These are phyloP conservation scores for Chlamydotis undulata DNA, from an alignment of 2,113 vertebrate genomes.

Conservation along the genomic window DNA sequence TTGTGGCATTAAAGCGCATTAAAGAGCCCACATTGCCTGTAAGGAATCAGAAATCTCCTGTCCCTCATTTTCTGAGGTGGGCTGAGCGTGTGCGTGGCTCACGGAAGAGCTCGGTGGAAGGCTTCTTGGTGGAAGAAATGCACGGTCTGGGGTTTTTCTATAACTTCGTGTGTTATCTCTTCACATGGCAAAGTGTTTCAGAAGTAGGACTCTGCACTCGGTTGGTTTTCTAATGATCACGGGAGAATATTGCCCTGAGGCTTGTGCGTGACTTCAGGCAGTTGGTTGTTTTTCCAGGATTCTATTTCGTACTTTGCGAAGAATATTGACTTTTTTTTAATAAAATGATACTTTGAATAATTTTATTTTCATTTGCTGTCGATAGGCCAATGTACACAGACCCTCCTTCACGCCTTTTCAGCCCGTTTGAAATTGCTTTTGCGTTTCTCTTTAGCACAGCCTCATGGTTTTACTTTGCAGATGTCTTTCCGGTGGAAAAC, in stretches of 20 bases:
- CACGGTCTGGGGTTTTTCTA: not conserved
- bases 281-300: not conserved
- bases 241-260: too few species aligned
- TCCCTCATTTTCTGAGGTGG: not conserved
- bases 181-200: too few species aligned
- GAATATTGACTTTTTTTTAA: not conserved
- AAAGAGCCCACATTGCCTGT: not conserved
- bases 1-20: not conserved
- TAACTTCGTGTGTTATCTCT: rapidly evolving
- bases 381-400: not conserved
- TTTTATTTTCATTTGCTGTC: not conserved
- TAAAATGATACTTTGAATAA: not conserved
- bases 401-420: not conserved
- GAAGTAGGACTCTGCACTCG: not conserved
- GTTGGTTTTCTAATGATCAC: not conserved
- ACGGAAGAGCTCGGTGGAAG: not conserved
- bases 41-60: not conserved
- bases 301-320: not conserved
- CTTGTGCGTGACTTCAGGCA: not conserved
- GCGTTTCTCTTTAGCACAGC: not conserved
- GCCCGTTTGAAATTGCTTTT: not conserved
- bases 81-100: too few species aligned
- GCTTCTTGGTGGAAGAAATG: not conserved
- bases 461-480: not conserved
- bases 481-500: not conserved